Evolutionary conservation across 2,888 invertebrate genomes (phyloP).

Genomic region (Dryobota labecula): DNA sequence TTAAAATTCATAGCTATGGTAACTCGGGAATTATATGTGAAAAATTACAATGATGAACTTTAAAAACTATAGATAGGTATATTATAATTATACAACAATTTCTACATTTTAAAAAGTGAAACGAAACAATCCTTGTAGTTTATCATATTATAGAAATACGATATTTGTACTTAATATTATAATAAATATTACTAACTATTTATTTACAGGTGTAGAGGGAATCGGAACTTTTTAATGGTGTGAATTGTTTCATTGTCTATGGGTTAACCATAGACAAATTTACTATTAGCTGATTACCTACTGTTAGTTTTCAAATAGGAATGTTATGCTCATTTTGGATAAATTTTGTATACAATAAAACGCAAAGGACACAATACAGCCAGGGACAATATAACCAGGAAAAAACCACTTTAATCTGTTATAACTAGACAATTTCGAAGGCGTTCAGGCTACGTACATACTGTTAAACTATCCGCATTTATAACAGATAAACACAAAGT

Average conservation of each 20-base stretch:
- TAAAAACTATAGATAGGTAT: slow-evolving; percentile 42
- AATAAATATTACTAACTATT: slow-evolving; percentile 39
- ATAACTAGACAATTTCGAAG: neutral
- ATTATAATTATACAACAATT: slow-evolving; percentile 53
- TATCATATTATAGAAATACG: slow-evolving; percentile 30
- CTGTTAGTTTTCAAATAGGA: slow-evolving; percentile 17
- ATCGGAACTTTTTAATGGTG: slow-evolving; percentile 28
- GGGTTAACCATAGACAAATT: slow-evolving; percentile 5
- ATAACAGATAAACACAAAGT: slow-evolving; percentile 20
- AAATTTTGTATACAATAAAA: neutral
- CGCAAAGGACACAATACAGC: neutral
- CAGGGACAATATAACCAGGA: neutral
- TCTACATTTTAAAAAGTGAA: slow-evolving; percentile 27
- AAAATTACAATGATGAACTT: slow-evolving; percentile 46
- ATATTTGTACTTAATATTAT: slow-evolving; percentile 55
- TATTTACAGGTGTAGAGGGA: slow-evolving; percentile 51
- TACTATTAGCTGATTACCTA: neutral
- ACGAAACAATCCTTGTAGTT: slow-evolving; percentile 36
- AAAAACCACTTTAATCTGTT: neutral
- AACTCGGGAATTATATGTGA: slow-evolving; percentile 52
- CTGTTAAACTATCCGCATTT: slow-evolving; percentile 3
- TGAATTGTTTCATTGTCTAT: slow-evolving; percentile 16
- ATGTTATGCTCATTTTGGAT: slow-evolving; percentile 3
- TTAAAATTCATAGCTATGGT: slow-evolving; percentile 61
- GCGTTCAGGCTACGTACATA: neutral